Percentiles rank a stretch among this genome's conserved stretches.
These are phyloP conservation scores for Scaptomyza graminum DNA, from an alignment of 1,140 invertebrate species.

Conservation along the genomic window DNA sequence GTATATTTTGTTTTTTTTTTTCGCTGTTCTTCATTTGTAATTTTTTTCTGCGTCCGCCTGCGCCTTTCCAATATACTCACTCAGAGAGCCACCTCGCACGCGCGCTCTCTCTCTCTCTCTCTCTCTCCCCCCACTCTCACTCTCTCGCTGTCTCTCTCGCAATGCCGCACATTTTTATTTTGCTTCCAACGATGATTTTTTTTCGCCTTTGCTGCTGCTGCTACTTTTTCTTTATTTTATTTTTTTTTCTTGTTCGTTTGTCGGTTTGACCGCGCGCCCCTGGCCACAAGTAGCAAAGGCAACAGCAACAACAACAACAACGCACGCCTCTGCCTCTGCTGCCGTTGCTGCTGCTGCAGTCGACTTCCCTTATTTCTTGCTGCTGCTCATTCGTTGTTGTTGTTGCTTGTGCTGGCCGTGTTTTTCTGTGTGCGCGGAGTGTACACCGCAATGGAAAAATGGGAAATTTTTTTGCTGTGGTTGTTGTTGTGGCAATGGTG, in stretches of 20 bases:
- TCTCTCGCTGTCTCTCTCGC: conserved; percentile 11
- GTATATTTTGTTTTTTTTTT: conserved; percentile 52
- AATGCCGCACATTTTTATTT: conserved; percentile 55
- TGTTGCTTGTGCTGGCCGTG: conserved; percentile 22
- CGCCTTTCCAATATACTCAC: conserved; percentile 60
- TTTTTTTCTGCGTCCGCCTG: conserved; percentile 39
- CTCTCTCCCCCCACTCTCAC: conserved; percentile 11
- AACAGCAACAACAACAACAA: conserved; percentile 28
- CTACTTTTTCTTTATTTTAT: conserved; percentile 24
- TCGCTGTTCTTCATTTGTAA: conserved; percentile 37
- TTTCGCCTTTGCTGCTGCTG: conserved; percentile 19
- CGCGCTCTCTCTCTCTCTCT: conserved; percentile 19
- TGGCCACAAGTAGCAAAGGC: conserved; percentile 70
- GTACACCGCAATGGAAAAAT: conserved; percentile 83
- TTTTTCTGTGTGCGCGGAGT: conserved; percentile 52
- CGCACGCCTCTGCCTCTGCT: conserved; percentile 46
- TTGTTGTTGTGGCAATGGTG: conserved; percentile 84
- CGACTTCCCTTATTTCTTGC: conserved; percentile 47
- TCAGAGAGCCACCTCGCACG: conserved; percentile 39
- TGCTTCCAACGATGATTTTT: conserved; percentile 44
- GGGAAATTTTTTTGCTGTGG: conserved; percentile 84
- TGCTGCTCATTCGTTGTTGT: conserved; percentile 2
- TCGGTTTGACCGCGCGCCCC: conserved; percentile 61
- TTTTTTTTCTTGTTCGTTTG: conserved; percentile 35
- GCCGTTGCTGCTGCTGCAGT: conserved; percentile 11